Base-by-base conservation (phyloP, 2,797 vertebrate genomes). In the Micropoecilia bifurca region DNA sequence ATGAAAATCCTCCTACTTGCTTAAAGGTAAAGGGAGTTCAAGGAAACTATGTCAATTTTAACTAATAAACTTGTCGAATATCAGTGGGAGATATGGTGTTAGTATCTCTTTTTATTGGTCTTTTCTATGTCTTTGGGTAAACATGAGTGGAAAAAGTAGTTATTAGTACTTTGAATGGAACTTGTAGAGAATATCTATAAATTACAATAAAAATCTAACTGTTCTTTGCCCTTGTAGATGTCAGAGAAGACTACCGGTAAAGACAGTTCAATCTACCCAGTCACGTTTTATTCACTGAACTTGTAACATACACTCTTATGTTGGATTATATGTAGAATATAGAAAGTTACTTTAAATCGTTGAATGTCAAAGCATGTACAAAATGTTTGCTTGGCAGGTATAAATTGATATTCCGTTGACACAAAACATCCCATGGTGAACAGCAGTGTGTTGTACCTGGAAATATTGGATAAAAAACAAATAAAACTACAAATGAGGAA, bases 1-100 rank as follows among this genome's bases (percentile, higher is more conserved):
- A 33, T 18, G n/a, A 59, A 83, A 76, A 57, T 45, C 63, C 36
- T 20, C 50, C 79, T 82, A 50, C 61, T 73, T 28, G 1, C 33
- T 66, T 74, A 53, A 33, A 75, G 12, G 45, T 68, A 9, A 30
- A n/a, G 22, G 69, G 9, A 45, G 73, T 28, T 73, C 73, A 41
- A 2, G 20, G 43, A 2, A 20, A 3, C 4, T 20, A 78, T 83
- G 69, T 59, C 14, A 74, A 69, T 20, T 72, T 77, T 57, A 68
- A 80, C 79, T 46, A 73, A 57, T 41, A 41, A 41, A 41, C 36
- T 33, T 41, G 41, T 41, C 3, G 53, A 66, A 12, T 43, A 71
- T 41, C 50, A 73, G 55, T 75, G 79, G 22, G 28, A 14, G 39
- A 81, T 3, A 66, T 16, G 46, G 12, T 63, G 43, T 16, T 71